A percentile compares a stretch with the other conserved stretches of the same genome.
Conservation (phyloP, 2,797 vertebrate genomes). For the Pyrocephalus nanus region DNA sequence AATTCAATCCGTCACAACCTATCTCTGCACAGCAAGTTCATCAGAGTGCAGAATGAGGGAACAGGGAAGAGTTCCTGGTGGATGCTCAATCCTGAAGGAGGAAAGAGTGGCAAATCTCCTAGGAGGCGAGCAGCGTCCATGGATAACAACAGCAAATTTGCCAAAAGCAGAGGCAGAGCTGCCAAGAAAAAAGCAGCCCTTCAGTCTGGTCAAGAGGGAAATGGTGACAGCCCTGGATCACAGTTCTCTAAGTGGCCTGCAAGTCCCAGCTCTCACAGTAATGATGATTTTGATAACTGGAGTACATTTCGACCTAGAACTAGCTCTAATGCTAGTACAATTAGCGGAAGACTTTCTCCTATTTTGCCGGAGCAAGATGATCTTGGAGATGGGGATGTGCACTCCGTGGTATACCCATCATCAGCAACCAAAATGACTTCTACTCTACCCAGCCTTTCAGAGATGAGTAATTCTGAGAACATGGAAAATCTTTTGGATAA, state of each 20-base stretch:
- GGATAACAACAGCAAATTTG: slow-evolving; percentile 99
- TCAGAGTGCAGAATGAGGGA: slow-evolving; percentile 97
- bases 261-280: slow-evolving; percentile 97
- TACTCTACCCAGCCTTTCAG: slow-evolving; percentile 94
- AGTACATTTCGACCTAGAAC: slow-evolving; percentile 93
- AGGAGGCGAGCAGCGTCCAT: slow-evolving; percentile 94
- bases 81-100: slow-evolving; percentile 98
- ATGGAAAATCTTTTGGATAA: slow-evolving; percentile 99
- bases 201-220: slow-evolving; percentile 90
- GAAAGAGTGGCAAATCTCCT: slow-evolving; percentile 97
- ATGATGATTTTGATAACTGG: slow-evolving; percentile 96
- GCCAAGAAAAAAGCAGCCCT: slow-evolving; percentile 97
- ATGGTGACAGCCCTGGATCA: slow-evolving; percentile 90
- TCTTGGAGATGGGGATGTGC: slow-evolving; percentile 90
- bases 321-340: slow-evolving; percentile 95
- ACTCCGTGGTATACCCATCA: slow-evolving; percentile 90
- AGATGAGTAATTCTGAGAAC: slow-evolving; percentile 94
- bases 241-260: slow-evolving; percentile 97
- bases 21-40: slow-evolving; percentile 96
- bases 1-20: slow-evolving; percentile 98
- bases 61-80: slow-evolving; percentile 99
- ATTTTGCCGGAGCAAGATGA: slow-evolving; percentile 96
- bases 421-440: slow-evolving; percentile 91
- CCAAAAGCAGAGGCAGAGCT: slow-evolving; percentile 94
- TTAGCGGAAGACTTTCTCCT: slow-evolving; percentile 94